Evolutionary conservation across 2,113 vertebrate genomes (phyloP).

Genomic region (Bos javanicus): DNA sequence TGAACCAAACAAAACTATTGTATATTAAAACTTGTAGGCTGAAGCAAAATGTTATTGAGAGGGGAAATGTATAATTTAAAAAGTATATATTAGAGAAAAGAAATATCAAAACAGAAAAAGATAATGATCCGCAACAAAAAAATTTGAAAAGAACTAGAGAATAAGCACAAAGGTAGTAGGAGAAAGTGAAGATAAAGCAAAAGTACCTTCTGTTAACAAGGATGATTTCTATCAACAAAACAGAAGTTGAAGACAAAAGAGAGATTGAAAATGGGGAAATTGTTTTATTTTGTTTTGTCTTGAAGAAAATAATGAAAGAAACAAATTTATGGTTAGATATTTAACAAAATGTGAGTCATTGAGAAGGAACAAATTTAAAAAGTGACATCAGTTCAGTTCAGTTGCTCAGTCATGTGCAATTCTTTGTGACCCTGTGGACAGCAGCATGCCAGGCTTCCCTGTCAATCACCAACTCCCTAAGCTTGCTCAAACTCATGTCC

Average conservation of each 20-base stretch:
- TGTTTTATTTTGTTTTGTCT: background rate
- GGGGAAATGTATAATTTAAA: background rate
- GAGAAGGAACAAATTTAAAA: background rate
- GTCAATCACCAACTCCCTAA: background rate
- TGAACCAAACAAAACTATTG: background rate
- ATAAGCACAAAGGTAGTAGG: background rate
- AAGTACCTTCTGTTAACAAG: background rate
- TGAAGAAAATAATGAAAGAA: background rate
- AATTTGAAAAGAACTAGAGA: background rate
- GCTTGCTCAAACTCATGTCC: background rate
- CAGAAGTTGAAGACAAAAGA: background rate
- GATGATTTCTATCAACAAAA: background rate
- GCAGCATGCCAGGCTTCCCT: background rate
- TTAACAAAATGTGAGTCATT: background rate
- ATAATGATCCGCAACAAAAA: background rate
- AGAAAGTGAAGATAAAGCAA: background rate
- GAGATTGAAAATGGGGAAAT: background rate
- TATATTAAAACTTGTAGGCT: background rate
- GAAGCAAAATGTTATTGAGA: background rate
- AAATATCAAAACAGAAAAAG: background rate
- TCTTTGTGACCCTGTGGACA: background rate
- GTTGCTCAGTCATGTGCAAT: rapidly evolving
- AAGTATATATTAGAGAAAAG: background rate
- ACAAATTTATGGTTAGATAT: background rate
- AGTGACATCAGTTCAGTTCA: background rate